Conservation (phyloP, 2,888 invertebrate genomes). For the Orthonychiurus folsomi region DNA sequence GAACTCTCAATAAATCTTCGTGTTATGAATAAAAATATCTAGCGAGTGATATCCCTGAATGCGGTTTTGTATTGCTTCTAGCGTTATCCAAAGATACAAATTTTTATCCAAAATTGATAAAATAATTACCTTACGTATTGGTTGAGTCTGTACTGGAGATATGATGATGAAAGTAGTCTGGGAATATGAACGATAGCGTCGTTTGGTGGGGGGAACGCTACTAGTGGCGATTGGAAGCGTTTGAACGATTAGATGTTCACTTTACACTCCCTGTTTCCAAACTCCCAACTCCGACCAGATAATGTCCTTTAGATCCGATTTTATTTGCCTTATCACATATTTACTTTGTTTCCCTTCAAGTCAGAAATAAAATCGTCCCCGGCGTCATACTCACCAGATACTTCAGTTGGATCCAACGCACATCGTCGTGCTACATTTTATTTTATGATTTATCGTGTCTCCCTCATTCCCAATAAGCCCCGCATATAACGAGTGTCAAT, state of each 20-base stretch:
- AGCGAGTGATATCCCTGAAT: neutral
- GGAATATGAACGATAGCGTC: neutral
- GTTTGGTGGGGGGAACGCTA: neutral
- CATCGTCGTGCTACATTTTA: neutral
- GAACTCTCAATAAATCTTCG: neutral
- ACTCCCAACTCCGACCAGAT: neutral
- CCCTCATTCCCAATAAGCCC: neutral
- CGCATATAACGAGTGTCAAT: neutral
- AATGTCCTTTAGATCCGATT: neutral
- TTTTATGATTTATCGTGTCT: neutral
- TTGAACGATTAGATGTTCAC: neutral
- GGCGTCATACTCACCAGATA: neutral
- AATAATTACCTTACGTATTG: constrained; percentile 29
- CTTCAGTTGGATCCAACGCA: neutral
- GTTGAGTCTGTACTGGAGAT: neutral
- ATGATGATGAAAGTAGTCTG: too few species aligned
- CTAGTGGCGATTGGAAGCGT: neutral
- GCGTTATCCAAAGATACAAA: constrained; percentile 1
- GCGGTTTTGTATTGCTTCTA: neutral
- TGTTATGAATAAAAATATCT: neutral
- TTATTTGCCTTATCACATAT: neutral
- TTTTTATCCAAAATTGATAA: constrained; percentile 32
- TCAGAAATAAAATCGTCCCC: neutral
- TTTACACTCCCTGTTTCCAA: neutral
- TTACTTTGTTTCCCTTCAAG: neutral